Conservation (phyloP, 2,797 vertebrate species). For the Allobates femoralis region DNA sequence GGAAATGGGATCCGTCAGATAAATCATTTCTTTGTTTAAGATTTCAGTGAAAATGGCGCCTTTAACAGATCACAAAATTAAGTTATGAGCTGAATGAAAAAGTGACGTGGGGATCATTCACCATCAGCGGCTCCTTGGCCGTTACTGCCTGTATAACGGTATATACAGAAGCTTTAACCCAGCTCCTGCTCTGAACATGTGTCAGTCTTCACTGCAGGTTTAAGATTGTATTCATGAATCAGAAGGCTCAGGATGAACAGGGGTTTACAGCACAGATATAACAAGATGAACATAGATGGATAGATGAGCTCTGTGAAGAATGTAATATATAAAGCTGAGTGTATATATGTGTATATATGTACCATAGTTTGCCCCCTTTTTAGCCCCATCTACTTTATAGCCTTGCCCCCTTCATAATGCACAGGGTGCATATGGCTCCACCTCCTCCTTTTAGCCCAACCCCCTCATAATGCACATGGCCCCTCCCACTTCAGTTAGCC, state of each 20-base stretch:
- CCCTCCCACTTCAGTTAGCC: too few relatives aligned
- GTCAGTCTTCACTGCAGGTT: not conserved
- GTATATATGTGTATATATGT: too few relatives aligned
- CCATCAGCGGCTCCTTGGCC: not conserved
- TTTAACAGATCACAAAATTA: not conserved
- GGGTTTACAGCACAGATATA: not conserved
- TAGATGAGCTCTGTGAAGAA: too few relatives aligned
- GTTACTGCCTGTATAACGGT: too few relatives aligned
- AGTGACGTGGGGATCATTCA: not conserved
- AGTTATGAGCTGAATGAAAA: not conserved
- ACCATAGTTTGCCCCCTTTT: too few relatives aligned
- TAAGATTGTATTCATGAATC: not conserved
- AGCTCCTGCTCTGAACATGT: not conserved
- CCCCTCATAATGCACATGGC: too few relatives aligned
- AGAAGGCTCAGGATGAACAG: not conserved
- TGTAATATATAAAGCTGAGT: too few relatives aligned
- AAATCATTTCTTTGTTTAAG: slow-evolving; percentile 32
- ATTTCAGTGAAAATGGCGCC: not conserved
- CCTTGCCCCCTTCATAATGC: too few relatives aligned
- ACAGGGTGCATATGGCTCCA: too few relatives aligned
- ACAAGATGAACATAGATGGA: not conserved
- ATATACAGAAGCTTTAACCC: too few relatives aligned
- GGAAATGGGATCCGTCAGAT: slow-evolving; percentile 17
- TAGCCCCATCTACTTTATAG: too few relatives aligned
- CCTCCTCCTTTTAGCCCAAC: too few relatives aligned